phyloP scores from a whole-genome alignment of 2,113 vertebrate genomes.

The Corythoichthys haematopterus region DNA sequence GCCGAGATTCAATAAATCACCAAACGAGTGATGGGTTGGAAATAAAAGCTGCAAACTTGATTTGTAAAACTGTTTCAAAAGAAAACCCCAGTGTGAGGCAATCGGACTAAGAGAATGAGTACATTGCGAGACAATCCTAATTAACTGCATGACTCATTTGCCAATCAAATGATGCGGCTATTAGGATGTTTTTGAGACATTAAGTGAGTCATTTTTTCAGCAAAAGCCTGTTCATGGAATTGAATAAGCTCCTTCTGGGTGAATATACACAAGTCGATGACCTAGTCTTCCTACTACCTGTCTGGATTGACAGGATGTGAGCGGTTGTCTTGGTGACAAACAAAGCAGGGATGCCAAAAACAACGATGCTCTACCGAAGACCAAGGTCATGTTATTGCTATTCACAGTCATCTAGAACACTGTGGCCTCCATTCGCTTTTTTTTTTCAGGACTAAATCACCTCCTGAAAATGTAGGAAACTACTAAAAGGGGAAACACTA shows the following conservation, averaged over 20 bases:
- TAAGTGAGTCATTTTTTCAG: conserved; percentile 43
- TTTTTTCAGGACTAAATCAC: background rate
- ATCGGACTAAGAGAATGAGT: conserved; percentile 37
- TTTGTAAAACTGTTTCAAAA: conserved; percentile 8
- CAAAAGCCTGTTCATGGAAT: conserved; percentile 23
- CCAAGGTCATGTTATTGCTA: conserved; percentile 22
- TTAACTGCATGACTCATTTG: conserved; percentile 53
- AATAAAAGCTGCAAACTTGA: conserved; percentile 18
- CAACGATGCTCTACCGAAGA: conserved; percentile 14
- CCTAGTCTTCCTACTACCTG: conserved; percentile 27
- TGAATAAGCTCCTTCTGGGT: conserved; percentile 23
- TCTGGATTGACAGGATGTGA: conserved; percentile 24
- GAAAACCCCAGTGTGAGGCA: conserved; percentile 28
- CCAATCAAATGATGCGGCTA: conserved; percentile 44
- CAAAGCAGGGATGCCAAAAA: conserved; percentile 27
- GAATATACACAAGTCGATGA: conserved; percentile 16
- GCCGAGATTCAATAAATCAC: conserved; percentile 19
- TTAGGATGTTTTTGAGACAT: conserved; percentile 46
- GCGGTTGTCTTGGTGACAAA: conserved; percentile 27
- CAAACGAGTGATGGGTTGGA: conserved; percentile 14
- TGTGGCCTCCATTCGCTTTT: conserved; percentile 10
- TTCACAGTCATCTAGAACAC: conserved; percentile 25
- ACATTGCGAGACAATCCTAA: conserved; percentile 32
- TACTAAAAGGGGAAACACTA: background rate
- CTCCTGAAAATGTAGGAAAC: background rate